Evolutionary conservation across 2,888 invertebrate species (phyloP).

Genomic region (Zaprionus lineosus): DNA sequence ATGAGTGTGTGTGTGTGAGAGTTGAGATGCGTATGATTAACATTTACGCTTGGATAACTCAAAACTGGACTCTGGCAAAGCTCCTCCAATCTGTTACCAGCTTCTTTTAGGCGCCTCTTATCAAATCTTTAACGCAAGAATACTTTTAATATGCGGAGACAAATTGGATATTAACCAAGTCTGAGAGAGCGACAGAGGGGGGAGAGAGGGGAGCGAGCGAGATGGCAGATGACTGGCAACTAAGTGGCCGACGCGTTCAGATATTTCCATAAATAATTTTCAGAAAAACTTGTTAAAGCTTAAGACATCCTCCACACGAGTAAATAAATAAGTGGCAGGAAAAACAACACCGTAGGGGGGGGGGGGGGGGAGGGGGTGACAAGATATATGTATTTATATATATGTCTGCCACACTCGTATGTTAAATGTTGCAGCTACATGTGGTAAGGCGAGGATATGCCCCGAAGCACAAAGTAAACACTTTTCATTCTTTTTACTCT

Average conservation of each 20-base stretch:
- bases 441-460: conserved; percentile 30
- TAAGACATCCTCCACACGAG: conserved; percentile 47
- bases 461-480: conserved; percentile 61
- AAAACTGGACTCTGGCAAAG: conserved; percentile 40
- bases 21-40: conserved; percentile 53
- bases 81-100: conserved; percentile 6
- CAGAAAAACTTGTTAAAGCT: conserved; percentile 65
- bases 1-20: conserved; percentile 9
- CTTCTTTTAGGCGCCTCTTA: conserved; percentile 1
- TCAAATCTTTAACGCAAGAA: conserved; percentile 57
- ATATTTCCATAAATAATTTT: conserved; percentile 63
- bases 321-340: conserved; percentile 58
- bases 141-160: conserved; percentile 43
- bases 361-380: not conserved
- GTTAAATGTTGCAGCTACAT: conserved; percentile 22
- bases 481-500: conserved; percentile 24
- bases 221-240: not conserved
- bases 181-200: too few species aligned
- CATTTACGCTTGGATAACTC: conserved; percentile 44
- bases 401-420: conserved; percentile 5
- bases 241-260: not conserved
- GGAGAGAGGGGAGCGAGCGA: not conserved
- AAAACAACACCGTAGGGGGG: not conserved
- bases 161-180: conserved; percentile 53
- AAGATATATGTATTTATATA: conserved; percentile 22